These are phyloP conservation scores for Myodes glareolus DNA, from an alignment of 2,113 vertebrate species.

Conservation along the genomic window DNA sequence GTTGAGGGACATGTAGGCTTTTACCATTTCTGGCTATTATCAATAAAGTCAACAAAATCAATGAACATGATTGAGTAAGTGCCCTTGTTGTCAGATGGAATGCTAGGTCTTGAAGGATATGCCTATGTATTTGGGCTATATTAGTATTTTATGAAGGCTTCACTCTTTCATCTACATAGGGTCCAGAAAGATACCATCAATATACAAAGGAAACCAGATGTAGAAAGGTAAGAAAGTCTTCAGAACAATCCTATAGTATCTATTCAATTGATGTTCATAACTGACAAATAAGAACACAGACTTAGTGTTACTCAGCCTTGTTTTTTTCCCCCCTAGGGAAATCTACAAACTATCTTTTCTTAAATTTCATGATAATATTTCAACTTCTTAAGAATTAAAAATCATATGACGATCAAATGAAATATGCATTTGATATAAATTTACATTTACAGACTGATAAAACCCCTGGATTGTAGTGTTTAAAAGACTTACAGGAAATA, in stretches of 20 bases:
- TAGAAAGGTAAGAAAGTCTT: neutral
- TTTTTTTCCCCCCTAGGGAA: neutral
- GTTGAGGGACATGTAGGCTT: neutral
- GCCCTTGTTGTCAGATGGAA: neutral
- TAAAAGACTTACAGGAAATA: neutral
- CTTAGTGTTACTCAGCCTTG: neutral
- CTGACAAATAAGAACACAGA: neutral
- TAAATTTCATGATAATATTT: neutral
- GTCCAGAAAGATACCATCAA: neutral
- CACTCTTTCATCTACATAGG: neutral
- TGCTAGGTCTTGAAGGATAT: neutral
- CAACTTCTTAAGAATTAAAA: neutral
- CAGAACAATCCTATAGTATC: neutral
- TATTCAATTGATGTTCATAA: neutral
- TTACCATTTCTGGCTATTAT: neutral
- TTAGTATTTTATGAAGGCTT: neutral
- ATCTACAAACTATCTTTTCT: neutral
- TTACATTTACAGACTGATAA: neutral
- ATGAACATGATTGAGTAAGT: neutral
- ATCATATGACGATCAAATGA: slow-evolving; percentile 38
- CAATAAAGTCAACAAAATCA: neutral
- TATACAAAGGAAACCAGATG: neutral
- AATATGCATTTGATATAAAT: neutral
- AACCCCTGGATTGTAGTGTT: neutral
- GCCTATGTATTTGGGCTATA: neutral